Conservation (phyloP, 2,113 vertebrate species). For the Pycnonotus jocosus region DNA sequence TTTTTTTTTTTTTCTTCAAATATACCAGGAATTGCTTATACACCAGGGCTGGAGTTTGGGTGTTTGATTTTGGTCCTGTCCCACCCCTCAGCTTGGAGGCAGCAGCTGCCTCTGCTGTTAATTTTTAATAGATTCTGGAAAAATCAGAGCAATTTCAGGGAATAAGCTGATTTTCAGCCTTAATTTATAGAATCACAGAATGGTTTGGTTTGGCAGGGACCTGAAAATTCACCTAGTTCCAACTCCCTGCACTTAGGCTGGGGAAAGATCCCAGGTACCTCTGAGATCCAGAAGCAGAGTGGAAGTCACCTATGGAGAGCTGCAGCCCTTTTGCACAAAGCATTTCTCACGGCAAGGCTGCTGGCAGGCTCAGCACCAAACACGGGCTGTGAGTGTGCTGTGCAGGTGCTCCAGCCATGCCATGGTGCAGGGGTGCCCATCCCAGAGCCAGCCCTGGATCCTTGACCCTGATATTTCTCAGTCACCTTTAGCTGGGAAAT, state of each 20-base stretch:
- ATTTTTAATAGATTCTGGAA: conserved; percentile 28
- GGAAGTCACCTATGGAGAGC: not conserved
- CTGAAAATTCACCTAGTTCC: not conserved
- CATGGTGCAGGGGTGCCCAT: not conserved
- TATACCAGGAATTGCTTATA: not conserved
- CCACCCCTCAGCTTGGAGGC: not conserved
- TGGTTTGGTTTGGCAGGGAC: not conserved
- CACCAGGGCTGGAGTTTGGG: not conserved
- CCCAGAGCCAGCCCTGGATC: not conserved
- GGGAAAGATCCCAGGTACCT: not conserved
- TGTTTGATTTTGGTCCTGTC: not conserved
- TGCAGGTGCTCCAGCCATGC: not conserved
- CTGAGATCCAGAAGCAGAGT: not conserved
- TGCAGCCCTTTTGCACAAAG: not conserved
- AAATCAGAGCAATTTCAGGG: not conserved
- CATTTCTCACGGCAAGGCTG: not conserved
- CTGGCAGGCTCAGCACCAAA: not conserved
- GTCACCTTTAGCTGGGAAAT: not conserved
- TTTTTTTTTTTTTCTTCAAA: not conserved
- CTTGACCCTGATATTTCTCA: not conserved
- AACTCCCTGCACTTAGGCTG: not conserved
- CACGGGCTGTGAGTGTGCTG: rapidly evolving
- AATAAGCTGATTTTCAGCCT: not conserved
- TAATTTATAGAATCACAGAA: not conserved
- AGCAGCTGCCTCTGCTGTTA: not conserved